Evolutionary conservation across 1,140 invertebrate genomes (phyloP).

Genomic region (Daktulosphaira vitifoliae): DNA sequence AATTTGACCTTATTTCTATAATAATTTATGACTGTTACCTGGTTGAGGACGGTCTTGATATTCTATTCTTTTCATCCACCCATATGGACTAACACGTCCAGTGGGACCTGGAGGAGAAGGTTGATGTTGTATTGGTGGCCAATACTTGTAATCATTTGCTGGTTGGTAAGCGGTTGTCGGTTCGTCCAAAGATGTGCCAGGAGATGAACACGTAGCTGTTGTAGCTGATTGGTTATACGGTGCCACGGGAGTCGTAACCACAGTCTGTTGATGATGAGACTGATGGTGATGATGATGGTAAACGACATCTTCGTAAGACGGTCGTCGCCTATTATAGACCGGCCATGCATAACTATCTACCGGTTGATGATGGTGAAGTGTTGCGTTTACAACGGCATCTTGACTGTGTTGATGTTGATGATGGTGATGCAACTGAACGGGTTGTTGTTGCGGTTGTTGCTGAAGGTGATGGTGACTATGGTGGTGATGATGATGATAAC

Average conservation of each 20-base stretch:
- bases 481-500: constrained; percentile 3
- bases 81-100: constrained; percentile 12
- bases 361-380: constrained; percentile 17
- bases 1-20: no score
- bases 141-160: constrained; percentile 22
- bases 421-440: no score
- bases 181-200: constrained; percentile 21
- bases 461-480: neutral
- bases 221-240: constrained; percentile 1
- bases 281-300: constrained; percentile 4
- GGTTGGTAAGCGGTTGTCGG: constrained; percentile 15
- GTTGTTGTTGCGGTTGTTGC: neutral
- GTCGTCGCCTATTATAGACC: neutral
- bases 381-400: neutral
- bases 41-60: constrained; percentile 29
- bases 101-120: constrained; percentile 3
- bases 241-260: neutral
- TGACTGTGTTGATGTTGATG: no score
- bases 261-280: neutral
- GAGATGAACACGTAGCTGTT: constrained; percentile 12
- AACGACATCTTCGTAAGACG: constrained; percentile 11
- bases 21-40: no score
- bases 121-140: constrained; percentile 23
- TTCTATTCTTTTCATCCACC: constrained; percentile 27
- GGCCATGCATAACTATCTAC: constrained; percentile 1